Base-by-base conservation (phyloP, 2,797 vertebrate genomes). In the Diplodus puntazzo region DNA sequence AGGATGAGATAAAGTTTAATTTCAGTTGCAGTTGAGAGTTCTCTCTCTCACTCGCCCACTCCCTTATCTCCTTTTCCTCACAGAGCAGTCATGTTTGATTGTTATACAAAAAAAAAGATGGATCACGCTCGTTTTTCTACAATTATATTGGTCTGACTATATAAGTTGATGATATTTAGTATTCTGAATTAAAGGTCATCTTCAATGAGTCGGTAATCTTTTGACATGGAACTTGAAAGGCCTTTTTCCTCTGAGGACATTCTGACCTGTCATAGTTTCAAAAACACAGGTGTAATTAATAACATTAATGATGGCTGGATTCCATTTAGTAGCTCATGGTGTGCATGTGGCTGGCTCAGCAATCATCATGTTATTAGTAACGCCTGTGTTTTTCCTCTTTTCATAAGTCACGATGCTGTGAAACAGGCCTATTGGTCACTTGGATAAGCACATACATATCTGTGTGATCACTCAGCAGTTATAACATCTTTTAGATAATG, bases 31-130 rank as follows among this genome's bases (percentile, higher is more conserved):
- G 48, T 66, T 53, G 27, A n/a, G 52, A 34, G 46, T 60, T 73
- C 45, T 63, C 34, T 58, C 43, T 77, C 54, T 69, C 43, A 39
- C 46, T 63, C n/a, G 3, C 71, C 62, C 49, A 50, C 45, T 30
- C 50, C 45, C 43, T 30, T 23, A n/a, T 77, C 60, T 74, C 10
- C 23, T 52, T 70, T 61, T 50, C 63, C 13, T 14, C 43, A 67
- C 64, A 54, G 61, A 84, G 43, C 43, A 59, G 55, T 27, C 66
- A 30, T 72, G 34, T 80, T 65, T 80, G 52, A 75, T 52, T 43
- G 27, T 25, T 21, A 16, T 25, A 54, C 34, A 50, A 23, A 34
- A 77, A 58, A 58, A 49, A 6, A 5, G n/a, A 49, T 30, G 4
- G 3, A 20, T 45, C 34, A 23, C n/a, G 18, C 30, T 2, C 4